Base-by-base conservation (phyloP, 2,888 invertebrate genomes). In the Drosophila emarginata region DNA sequence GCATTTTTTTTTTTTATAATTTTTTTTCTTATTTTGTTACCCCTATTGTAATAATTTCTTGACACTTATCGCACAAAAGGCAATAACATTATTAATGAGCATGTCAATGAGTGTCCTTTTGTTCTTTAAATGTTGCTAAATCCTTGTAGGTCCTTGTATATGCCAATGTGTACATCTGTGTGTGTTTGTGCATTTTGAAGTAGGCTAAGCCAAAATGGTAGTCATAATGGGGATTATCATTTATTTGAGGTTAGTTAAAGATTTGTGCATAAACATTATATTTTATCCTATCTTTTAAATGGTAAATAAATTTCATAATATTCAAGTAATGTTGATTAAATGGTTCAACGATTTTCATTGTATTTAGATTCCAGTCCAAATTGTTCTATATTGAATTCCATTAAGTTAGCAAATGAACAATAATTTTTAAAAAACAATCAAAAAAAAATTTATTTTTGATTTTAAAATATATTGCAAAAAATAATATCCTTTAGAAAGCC, bases 41-140 rank as follows among this genome's bases (percentile, higher is more conserved):
- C 76, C 76, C 88, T 76, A 80, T 84, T 88, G 87, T 88, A 77
- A 80, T 87, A 80, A 88, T 88, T 84, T 88, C 74, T 84, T 84
- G 84, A 84, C 84, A 84, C 84, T 84, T 84, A 84, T 88, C 87
- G 88, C 84, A 88, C 84, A 88, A 84, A 84, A 84, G 84, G 84
- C 88, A 84, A 84, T 84, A 86, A 84, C 84, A 88, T 84, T 83
- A 84, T 84, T 84, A 84, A 84, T 84, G 84, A 88, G 88, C 84
- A 84, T 84, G 84, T 84, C 84, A 84, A 84, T 84, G 84, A 84
- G 87, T 61, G 72, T 66, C 87, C 61, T 86, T 45, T 83, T 88
- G 88, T 82, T 74, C 79, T 28, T 45, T 40, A 18, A n/a, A 60
- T 56, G 7, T 32, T 45, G 52, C 52, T 63, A 64, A n/a, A 28